A percentile compares a stretch with the other conserved stretches of the same genome.
These are phyloP conservation scores for Macaria liturata DNA, from an alignment of 2,888 invertebrate species.

Conservation along the genomic window DNA sequence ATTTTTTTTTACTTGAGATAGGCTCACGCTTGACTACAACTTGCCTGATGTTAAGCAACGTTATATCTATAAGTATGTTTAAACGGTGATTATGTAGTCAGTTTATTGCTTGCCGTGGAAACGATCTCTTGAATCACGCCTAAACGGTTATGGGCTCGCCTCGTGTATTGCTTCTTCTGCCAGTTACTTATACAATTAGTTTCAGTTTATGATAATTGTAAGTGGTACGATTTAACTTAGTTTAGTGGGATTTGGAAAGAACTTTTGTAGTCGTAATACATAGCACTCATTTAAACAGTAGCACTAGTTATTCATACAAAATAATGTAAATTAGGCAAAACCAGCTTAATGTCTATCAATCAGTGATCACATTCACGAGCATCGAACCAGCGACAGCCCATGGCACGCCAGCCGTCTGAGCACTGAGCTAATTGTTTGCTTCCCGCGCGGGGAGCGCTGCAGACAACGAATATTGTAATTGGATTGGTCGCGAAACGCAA, in stretches of 20 bases:
- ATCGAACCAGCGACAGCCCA: background rate
- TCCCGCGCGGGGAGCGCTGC: constrained; percentile 27
- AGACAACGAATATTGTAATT: constrained; percentile 33
- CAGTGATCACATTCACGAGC: too few species aligned
- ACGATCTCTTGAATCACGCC: constrained; percentile 24
- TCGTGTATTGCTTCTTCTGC: constrained; percentile 8
- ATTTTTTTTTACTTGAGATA: too few species aligned
- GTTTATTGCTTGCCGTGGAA: constrained; percentile 27
- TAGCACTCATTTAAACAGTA: too few species aligned
- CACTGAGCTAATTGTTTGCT: constrained; percentile 40
- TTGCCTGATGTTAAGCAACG: too few species aligned
- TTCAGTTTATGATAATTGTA: background rate
- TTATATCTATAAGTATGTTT: too few species aligned
- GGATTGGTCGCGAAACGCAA: constrained; percentile 34
- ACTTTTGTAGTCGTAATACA: too few species aligned
- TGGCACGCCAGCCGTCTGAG: constrained; percentile 21
- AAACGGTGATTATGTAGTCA: constrained; percentile 28
- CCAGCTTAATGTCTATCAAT: too few species aligned
- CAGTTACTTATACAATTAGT: constrained; percentile 14
- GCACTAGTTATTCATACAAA: too few species aligned
- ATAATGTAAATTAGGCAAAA: too few species aligned
- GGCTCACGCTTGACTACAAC: too few species aligned
- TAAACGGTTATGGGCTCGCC: constrained; percentile 25
- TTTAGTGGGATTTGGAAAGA: too few species aligned
- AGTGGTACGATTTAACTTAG: too few species aligned